phyloP scores from a whole-genome alignment of 2,797 vertebrate genomes.

The Luscinia megarhynchos region DNA sequence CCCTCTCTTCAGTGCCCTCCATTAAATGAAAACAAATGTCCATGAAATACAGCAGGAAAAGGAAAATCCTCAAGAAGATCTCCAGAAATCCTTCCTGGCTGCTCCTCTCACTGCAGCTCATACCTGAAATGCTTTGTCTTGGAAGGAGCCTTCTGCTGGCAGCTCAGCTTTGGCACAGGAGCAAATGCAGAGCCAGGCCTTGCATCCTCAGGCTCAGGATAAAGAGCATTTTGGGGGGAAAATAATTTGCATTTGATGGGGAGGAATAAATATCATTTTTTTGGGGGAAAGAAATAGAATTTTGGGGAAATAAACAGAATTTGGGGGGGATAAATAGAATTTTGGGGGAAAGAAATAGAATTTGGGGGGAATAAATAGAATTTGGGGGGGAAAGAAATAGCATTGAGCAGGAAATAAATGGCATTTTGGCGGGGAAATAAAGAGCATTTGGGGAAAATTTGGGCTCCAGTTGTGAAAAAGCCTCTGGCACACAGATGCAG shows the following conservation, averaged over 20 bases:
- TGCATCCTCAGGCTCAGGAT: background rate
- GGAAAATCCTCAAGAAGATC: background rate
- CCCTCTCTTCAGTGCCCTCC: background rate
- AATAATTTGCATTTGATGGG: too few relatives aligned
- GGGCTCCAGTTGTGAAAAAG: background rate
- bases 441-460: too few relatives aligned
- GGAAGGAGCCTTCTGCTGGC: background rate
- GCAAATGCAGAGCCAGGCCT: background rate
- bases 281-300: too few relatives aligned
- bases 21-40: slow-evolving; percentile 16
- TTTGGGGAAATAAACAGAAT: too few relatives aligned
- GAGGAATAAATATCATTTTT: too few relatives aligned
- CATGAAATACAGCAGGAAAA: background rate
- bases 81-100: background rate
- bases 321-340: too few relatives aligned
- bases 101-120: background rate
- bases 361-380: too few relatives aligned
- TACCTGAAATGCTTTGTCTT: background rate
- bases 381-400: too few relatives aligned
- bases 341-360: too few relatives aligned
- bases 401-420: too few relatives aligned
- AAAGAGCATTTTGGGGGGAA: too few relatives aligned
- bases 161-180: background rate
- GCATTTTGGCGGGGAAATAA: too few relatives aligned
- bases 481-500: accelerated